Base-by-base conservation (phyloP, 1,140 invertebrate species). In the Trachymyrmex septentrionalis region DNA sequence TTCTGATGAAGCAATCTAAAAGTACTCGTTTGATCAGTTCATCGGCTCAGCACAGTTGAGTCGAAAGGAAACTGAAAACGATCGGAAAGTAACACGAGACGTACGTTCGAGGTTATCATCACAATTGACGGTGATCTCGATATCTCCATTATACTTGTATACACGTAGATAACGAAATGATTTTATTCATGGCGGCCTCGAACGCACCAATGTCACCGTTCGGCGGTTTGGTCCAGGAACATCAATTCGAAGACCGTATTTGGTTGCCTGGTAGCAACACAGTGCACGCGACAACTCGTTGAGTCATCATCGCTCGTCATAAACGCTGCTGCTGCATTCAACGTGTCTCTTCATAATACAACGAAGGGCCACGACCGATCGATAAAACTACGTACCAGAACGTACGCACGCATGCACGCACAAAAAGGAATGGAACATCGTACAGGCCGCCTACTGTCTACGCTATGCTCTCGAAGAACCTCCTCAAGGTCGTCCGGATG, bases 291-390 rank as follows among this genome's bases (percentile, higher is more conserved):
- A 59, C 63, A 75, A 72, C 44, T 73, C 86, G 80, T 84, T 87
- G 86, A 87, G 78, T 87, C 86, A 87, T 63, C 84, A 59, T 63
- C 57, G 77, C 55, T 84, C 72, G 59, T 85, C 67, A 84, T 73
- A 87, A 86, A 72, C 21, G 66, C 53, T 7, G 24, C 50, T 14
- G 48, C 59, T 81, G 63, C 55, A 69, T 86, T 87, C 44, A 53
- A 55, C 55, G 12, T 50, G 30, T 82, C 30, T 50, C 85, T 72
- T 81, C n/a, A 12, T 9, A 61, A 67, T 38, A 14, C 61, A 30
- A 44, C 27, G n/a, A 86, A 86, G 77, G 77, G 77, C n/a, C 16
- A 55, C 66, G 44, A 44, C 55, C 48, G 85, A 63, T 82, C 66
- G 67, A 85, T 85, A 85, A 73, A 85, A 73, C 66, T 24, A 21